Evolutionary conservation across 1,140 invertebrate genomes (phyloP), one percentile per base, ranked within the genome.

Genomic region (Dreissena rostriformis): DNA sequence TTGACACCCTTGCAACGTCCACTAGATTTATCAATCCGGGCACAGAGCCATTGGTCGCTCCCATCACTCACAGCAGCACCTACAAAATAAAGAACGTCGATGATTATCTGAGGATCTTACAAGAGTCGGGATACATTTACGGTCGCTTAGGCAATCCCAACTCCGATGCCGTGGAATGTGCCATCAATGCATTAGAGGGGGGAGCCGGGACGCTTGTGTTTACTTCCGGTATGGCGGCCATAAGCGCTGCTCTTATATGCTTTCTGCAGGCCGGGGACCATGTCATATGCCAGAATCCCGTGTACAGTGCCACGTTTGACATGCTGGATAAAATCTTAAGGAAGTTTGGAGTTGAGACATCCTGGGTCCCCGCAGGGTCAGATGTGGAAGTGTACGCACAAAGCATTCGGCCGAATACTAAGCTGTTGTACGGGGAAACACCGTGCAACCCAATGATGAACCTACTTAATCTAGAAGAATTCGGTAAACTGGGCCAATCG

Each of bases 371-470:
- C 93, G 95, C 96, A 52, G 96, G 95, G 11, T 94, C 96, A 87
- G 80, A 95, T 10, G 94, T 96, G 39, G 95, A 96, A 71, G 90
- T 98, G 29, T 91, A 90, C 70, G 93, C 95, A 84, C 95, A 95
- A 55, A 95, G 95, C 6, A 94, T 99, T 49, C 95, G 96, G 92
- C 93, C 95, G 5, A 97, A 97, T 86, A 99, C 98, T 4, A 98
- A 97, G 96, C 94, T 99, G 93, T 94, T 99, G 22, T 99, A 98
- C 97, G 94, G 99, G 53, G 99, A 99, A 94, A 97, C 97, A 0
- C 98, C 98, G 2, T 98, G 98, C 52, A 99, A 99, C 95, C 98
- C 98, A 0, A 94, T 97, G 0, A 92, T 99, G 85, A 97, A 98
- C 94, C 93, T 99, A 22, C 95, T 96, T 14, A 98, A 99, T 91